Base-by-base conservation (phyloP, 23 tunicate genomes). In the Trididemnum clinides region DNA sequence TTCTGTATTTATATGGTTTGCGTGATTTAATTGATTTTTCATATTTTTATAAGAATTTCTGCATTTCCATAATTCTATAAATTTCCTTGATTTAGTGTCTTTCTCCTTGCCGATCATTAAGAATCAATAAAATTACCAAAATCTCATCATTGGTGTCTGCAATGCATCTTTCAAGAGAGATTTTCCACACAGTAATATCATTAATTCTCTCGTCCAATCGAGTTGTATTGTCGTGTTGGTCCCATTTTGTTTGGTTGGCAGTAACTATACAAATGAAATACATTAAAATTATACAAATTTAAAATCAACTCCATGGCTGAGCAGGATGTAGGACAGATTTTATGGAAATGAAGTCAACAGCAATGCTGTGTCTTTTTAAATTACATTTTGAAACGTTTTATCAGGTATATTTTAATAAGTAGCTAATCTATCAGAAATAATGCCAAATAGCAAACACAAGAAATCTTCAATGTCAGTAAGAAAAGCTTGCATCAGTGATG, bases 221-320 rank as follows among this genome's bases (percentile, higher is more conserved):
- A 22, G 92, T 83, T 69, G 85, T 91, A 88, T 91, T 96, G 70
- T 88, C 88, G 65, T 96, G 96, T 75, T 96, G 95, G 39, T 96
- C 97, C 99, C 99, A 96, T 87, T 91, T 96, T 1, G 99, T 96
- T 81, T 96, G 90, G 54, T 96, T 94, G 33, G 94, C 94, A 59
- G 98, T 94, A 15, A 94, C 98, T 94, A 59, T 22, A 84, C 34
- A 65, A 0, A 64, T 19, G 5, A n/a, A n/a, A n/a, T n/a, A n/a
- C n/a, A n/a, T n/a, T n/a, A n/a, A n/a, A n/a, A n/a, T n/a, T n/a
- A n/a, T n/a, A n/a, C n/a, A n/a, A n/a, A n/a, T n/a, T n/a, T n/a
- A n/a, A n/a, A n/a, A n/a, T n/a, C n/a, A n/a, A n/a, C n/a, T n/a
- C n/a, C n/a, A n/a, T n/a, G n/a, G n/a, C n/a, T n/a, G n/a, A n/a